Evolutionary conservation across 2,797 vertebrate genomes (phyloP).

Genomic region (Sardinella longiceps): DNA sequence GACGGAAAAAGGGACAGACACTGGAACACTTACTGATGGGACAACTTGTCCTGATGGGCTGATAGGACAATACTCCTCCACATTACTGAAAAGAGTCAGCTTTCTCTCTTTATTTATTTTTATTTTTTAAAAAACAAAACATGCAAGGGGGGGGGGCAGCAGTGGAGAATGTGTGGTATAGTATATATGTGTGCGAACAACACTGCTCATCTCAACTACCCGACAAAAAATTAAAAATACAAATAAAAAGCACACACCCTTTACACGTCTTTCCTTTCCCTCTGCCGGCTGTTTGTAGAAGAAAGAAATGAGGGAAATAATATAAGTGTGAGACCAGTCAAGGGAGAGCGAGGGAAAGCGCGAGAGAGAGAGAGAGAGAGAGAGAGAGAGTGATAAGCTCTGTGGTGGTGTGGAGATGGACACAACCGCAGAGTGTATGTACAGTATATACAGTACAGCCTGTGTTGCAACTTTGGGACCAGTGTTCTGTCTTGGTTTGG

Average conservation of each 20-base stretch:
- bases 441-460: neutral
- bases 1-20: neutral
- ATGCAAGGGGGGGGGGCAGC: too few relatives aligned
- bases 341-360: too few relatives aligned
- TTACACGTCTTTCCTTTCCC: neutral
- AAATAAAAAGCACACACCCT: too few relatives aligned
- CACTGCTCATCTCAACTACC: neutral
- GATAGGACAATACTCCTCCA: neutral
- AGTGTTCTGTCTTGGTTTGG: neutral
- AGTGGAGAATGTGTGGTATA: neutral
- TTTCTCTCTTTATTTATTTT: neutral
- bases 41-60: neutral
- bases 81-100: neutral
- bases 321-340: too few relatives aligned
- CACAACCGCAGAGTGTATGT: neutral
- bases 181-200: neutral
- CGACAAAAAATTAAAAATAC: neutral
- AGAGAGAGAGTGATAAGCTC: neutral
- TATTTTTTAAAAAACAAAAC: neutral
- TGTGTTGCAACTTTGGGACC: conserved; percentile 1
- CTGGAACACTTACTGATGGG: neutral
- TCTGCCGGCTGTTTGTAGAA: neutral
- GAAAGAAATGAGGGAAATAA: too few relatives aligned
- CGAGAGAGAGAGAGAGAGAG: neutral
- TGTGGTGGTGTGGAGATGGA: neutral